These are phyloP conservation scores for Dendrolimus pini DNA, from an alignment of 2,888 invertebrate species.

Conservation along the genomic window DNA sequence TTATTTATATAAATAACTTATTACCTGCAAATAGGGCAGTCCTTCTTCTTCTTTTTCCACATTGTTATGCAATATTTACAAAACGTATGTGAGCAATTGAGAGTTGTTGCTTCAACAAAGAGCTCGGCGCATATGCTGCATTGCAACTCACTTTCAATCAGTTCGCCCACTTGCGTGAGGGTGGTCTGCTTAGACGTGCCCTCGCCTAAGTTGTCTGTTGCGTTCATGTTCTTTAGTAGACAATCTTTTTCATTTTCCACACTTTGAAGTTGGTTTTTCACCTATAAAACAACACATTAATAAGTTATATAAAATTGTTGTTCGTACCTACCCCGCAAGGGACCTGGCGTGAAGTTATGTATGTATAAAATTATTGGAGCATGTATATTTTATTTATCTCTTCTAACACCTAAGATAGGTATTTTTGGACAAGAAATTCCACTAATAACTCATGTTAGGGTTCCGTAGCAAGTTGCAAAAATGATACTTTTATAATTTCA, in stretches of 20 bases:
- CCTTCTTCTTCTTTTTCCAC: conserved; percentile 82
- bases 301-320: neutral
- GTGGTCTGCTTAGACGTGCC: conserved; percentile 35
- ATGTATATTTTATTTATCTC: neutral
- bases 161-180: conserved; percentile 62
- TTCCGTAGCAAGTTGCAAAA: too few species aligned
- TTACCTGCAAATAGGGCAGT: conserved; percentile 83
- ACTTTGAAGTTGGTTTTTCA: conserved; percentile 39
- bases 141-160: conserved; percentile 83
- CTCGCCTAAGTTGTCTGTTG: conserved; percentile 18
- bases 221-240: conserved; percentile 34
- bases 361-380: neutral
- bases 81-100: conserved; percentile 86
- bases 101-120: conserved; percentile 81
- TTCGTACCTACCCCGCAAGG: too few species aligned
- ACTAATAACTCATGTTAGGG: too few species aligned
- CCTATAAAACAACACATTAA: conserved; percentile 24
- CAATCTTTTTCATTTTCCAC: conserved; percentile 48
- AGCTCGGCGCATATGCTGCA: conserved; percentile 87
- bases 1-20: too few species aligned
- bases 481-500: too few species aligned
- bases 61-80: conserved; percentile 82
- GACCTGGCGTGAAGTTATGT: too few species aligned
- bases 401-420: too few species aligned
- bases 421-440: too few species aligned